phyloP scores from a whole-genome alignment of 2,888 invertebrate species.

The Aphrophora alni region DNA sequence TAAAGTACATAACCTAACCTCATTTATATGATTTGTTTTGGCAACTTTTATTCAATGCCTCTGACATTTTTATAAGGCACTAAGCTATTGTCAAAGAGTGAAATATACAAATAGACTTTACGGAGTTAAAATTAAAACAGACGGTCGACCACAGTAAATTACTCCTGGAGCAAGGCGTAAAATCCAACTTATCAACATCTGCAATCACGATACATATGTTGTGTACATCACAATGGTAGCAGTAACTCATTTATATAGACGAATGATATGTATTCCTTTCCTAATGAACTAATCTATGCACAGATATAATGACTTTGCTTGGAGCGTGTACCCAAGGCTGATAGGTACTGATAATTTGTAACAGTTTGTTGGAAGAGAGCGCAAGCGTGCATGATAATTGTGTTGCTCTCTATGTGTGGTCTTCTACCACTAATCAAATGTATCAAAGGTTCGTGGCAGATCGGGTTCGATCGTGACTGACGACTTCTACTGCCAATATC shows the following conservation, averaged over 20 bases:
- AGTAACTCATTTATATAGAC: background rate
- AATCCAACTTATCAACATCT: background rate
- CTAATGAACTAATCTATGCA: background rate
- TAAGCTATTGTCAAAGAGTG: no score
- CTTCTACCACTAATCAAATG: background rate
- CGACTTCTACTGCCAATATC: background rate
- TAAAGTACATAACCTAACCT: no score
- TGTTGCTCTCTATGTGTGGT: background rate
- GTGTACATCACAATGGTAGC: background rate
- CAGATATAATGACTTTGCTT: background rate
- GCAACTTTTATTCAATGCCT: no score
- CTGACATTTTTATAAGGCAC: no score
- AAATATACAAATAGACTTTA: no score
- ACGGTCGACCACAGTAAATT: no score
- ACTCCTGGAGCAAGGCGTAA: no score
- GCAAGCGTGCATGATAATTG: slow-evolving; percentile 6
- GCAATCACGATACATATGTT: background rate
- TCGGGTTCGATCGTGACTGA: background rate
- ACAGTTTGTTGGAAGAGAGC: background rate
- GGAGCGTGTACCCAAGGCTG: background rate
- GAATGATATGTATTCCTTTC: background rate
- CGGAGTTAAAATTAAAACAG: no score
- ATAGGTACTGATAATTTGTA: background rate
- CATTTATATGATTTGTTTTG: no score
- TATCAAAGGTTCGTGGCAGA: background rate